These are phyloP conservation scores for Scaptomyza reducta DNA, from an alignment of 2,888 invertebrate species.

Conservation along the genomic window DNA sequence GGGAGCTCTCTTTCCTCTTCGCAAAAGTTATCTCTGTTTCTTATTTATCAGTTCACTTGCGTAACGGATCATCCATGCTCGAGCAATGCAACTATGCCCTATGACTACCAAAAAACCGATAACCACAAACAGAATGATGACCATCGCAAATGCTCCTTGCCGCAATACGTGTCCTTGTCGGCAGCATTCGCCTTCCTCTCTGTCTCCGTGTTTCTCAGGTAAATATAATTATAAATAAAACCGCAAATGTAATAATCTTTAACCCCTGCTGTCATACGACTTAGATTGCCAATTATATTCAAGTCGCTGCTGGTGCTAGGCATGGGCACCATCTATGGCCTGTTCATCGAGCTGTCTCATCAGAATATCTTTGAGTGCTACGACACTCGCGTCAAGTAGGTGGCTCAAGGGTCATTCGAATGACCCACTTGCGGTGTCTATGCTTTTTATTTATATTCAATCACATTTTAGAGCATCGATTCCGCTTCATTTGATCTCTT, in stretches of 20 bases:
- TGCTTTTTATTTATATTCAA: slow-evolving; percentile 7
- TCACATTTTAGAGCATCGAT: slow-evolving; percentile 86
- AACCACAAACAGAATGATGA: slow-evolving; percentile 84
- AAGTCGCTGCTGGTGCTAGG: slow-evolving; percentile 91
- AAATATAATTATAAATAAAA: slow-evolving; percentile 8
- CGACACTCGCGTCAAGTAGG: slow-evolving; percentile 91
- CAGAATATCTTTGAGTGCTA: slow-evolving; percentile 92
- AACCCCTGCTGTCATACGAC: not conserved
- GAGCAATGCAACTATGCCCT: slow-evolving; percentile 57
- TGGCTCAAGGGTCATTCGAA: slow-evolving; percentile 42
- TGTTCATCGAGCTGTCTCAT: slow-evolving; percentile 93
- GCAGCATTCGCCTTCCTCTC: slow-evolving; percentile 93
- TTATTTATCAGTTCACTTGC: slow-evolving; percentile 87
- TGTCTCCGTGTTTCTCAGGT: slow-evolving; percentile 92
- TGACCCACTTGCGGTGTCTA: slow-evolving; percentile 9
- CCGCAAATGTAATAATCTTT: not conserved
- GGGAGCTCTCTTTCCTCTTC: not conserved
- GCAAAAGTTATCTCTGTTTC: not conserved
- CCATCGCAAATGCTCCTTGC: slow-evolving; percentile 92
- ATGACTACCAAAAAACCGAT: slow-evolving; percentile 10
- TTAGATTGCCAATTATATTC: slow-evolving; percentile 90
- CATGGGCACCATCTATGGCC: slow-evolving; percentile 91
- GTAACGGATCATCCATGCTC: slow-evolving; percentile 85
- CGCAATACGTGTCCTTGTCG: slow-evolving; percentile 93
- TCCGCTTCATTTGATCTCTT: slow-evolving; percentile 91